phyloP scores from a whole-genome alignment of 2,888 invertebrate species.

The Augochlorella aurata region DNA sequence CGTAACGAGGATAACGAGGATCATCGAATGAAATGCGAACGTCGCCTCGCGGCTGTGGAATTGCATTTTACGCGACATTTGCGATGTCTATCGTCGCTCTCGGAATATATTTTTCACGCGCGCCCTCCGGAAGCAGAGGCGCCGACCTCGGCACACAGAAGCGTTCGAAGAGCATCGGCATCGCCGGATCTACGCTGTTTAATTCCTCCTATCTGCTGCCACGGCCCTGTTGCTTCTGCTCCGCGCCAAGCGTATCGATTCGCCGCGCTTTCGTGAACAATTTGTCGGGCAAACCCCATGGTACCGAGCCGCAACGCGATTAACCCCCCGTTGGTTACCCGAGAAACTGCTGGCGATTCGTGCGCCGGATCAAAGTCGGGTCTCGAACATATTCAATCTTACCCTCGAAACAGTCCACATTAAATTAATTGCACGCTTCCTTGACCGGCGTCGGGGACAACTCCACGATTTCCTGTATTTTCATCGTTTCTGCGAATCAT shows the following conservation, averaged over 20 bases:
- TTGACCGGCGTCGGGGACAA: too few relatives aligned
- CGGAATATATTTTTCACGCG: conserved; percentile 35
- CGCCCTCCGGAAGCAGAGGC: too few relatives aligned
- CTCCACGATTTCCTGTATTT: too few relatives aligned
- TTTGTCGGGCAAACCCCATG: conserved; percentile 7
- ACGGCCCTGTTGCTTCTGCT: conserved; percentile 4
- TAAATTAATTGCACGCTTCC: not conserved
- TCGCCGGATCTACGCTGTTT: conserved; percentile 20
- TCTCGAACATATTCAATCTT: conserved; percentile 1
- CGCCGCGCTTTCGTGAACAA: conserved; percentile 9
- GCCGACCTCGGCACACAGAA: not conserved
- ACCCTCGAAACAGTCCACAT: not conserved
- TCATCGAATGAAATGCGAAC: conserved; percentile 67
- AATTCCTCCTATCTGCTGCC: not conserved
- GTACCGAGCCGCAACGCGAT: conserved; percentile 11
- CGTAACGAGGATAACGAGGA: conserved; percentile 70
- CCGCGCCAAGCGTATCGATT: not conserved
- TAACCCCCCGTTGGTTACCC: conserved; percentile 5
- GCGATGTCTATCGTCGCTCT: conserved; percentile 23
- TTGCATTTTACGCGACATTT: conserved; percentile 67
- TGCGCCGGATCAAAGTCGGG: not conserved
- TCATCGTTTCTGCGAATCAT: too few relatives aligned
- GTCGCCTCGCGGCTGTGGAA: conserved; percentile 53
- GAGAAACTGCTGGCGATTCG: conserved; percentile 1
- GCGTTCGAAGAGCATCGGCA: not conserved